These are phyloP conservation scores for Paraescarpia echinospica DNA, from an alignment of 1,140 invertebrate genomes.

Conservation along the genomic window DNA sequence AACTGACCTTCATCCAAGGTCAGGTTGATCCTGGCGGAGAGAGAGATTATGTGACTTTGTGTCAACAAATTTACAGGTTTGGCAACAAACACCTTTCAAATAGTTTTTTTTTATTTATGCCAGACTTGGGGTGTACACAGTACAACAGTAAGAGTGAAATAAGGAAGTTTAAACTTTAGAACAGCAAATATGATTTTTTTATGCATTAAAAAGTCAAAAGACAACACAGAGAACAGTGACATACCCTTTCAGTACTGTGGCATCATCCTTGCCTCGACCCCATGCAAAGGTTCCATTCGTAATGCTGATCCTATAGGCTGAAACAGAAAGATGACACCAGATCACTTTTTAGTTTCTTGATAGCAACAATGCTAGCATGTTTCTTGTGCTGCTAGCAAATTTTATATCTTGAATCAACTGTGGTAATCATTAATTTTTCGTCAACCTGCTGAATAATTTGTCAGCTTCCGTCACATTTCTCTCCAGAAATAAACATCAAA, in stretches of 20 bases:
- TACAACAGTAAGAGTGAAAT: neutral
- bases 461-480: too few relatives aligned
- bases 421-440: too few relatives aligned
- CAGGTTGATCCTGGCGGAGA: conserved; percentile 34
- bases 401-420: neutral
- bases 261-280: conserved; percentile 48
- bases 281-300: conserved; percentile 61
- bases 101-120: neutral
- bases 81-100: neutral
- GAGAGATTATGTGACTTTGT: neutral
- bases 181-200: too few relatives aligned
- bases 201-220: too few relatives aligned
- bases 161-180: too few relatives aligned
- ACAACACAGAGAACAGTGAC: neutral
- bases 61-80: neutral
- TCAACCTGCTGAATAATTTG: too few relatives aligned
- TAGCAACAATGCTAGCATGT: too few relatives aligned
- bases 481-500: neutral
- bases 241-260: conserved; percentile 56
- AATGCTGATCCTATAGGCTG: conserved; percentile 54
- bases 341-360: too few relatives aligned
- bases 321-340: conserved; percentile 18
- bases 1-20: conserved; percentile 50
- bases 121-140: neutral
- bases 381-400: neutral